Conservation (phyloP, 2,797 vertebrate genomes). For the Enteromius thamalakanensis region DNA sequence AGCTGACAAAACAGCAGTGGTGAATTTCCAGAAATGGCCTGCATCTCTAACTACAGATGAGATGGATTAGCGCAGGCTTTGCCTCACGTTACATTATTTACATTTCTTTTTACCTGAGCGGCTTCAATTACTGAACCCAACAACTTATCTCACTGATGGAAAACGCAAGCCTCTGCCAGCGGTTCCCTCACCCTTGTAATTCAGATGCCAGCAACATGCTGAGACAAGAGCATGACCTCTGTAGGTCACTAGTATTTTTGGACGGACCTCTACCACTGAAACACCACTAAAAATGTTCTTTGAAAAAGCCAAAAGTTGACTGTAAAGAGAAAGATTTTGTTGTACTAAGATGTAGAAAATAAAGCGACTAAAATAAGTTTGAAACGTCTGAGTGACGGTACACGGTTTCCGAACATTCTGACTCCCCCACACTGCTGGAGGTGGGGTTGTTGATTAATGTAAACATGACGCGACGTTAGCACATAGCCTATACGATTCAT, state of each 20-base stretch:
- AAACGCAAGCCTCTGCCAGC: not conserved
- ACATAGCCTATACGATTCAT: too few relatives aligned
- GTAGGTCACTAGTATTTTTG: not conserved
- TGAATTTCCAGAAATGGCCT: constrained; percentile 14
- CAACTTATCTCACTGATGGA: not conserved
- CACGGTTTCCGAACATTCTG: too few relatives aligned
- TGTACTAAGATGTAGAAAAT: not conserved
- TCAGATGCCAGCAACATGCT: constrained; percentile 14
- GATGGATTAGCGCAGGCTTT: constrained; percentile 20
- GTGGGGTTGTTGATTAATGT: too few relatives aligned
- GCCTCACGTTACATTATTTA: constrained; percentile 37
- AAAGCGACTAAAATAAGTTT: too few relatives aligned
- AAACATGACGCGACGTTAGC: too few relatives aligned
- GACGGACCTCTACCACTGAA: not conserved
- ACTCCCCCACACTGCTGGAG: too few relatives aligned
- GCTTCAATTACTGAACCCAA: not conserved
- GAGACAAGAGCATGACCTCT: constrained; percentile 9
- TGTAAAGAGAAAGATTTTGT: not conserved
- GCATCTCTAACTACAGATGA: constrained; percentile 49
- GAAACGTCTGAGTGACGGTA: too few relatives aligned
- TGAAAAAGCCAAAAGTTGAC: not conserved
- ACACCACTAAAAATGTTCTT: not conserved
- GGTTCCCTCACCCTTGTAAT: constrained; percentile 20
- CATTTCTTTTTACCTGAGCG: not conserved
- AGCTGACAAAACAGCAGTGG: constrained; percentile 52